These are phyloP conservation scores for Dioctria linearis DNA, from an alignment of 2,888 invertebrate genomes.

Conservation along the genomic window DNA sequence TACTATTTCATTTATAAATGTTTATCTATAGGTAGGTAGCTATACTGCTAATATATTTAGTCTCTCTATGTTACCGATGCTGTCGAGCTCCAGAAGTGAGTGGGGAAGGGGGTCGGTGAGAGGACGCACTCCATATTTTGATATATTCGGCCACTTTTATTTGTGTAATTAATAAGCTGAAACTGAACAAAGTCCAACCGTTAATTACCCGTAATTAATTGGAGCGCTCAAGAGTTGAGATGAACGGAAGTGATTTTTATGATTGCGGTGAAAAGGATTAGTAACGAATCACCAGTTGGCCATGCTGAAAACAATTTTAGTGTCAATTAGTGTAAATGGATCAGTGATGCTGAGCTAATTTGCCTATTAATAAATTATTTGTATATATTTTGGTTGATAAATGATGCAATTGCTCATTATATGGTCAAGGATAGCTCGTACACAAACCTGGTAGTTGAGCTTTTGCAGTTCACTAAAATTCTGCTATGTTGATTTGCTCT, in stretches of 20 bases:
- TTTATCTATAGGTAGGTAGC: too few species aligned
- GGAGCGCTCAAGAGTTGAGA: neutral
- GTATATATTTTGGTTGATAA: too few species aligned
- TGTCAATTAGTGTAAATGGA: conserved; percentile 4
- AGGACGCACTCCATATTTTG: conserved; percentile 15
- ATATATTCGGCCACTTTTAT: conserved; percentile 26
- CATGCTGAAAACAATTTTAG: neutral
- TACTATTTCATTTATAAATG: too few species aligned
- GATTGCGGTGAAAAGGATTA: neutral
- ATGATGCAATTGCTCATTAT: too few species aligned
- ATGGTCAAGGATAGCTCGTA: too few species aligned
- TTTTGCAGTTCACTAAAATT: too few species aligned
- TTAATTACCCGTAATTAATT: conserved; percentile 46
- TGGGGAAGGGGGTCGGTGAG: neutral
- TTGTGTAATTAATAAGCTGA: conserved; percentile 47
- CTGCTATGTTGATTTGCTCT: too few species aligned
- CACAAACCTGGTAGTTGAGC: too few species aligned
- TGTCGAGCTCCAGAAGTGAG: neutral
- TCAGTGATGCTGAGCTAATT: too few species aligned
- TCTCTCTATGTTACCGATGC: neutral
- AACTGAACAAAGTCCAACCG: conserved; percentile 34
- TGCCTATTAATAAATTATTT: too few species aligned
- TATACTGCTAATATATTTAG: neutral
- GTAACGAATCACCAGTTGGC: too few species aligned
- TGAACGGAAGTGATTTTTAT: neutral